Evolutionary conservation across 2,888 invertebrate species (phyloP).

Genomic region (Polyommatus iphigenia): DNA sequence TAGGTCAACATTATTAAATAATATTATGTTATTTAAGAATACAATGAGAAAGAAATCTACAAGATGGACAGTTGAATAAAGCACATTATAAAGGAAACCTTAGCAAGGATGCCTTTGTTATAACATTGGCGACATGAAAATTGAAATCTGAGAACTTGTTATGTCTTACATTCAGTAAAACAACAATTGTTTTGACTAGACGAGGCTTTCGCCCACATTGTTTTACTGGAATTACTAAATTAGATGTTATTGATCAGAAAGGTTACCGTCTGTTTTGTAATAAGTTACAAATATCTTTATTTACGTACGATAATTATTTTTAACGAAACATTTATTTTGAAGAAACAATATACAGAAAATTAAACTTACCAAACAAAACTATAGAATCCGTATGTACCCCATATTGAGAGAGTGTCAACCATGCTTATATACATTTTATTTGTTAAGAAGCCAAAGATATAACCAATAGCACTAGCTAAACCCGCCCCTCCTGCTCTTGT

Average conservation of each 20-base stretch:
- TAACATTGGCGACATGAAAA: neutral
- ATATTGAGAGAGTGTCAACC: conserved; percentile 81
- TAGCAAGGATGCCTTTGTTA: conserved; percentile 7
- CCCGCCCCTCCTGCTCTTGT: conserved; percentile 87
- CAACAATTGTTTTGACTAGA: conserved; percentile 12
- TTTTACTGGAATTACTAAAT: neutral
- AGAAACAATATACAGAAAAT: too few species aligned
- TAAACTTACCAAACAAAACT: conserved; percentile 74
- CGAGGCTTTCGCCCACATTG: neutral
- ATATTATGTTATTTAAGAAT: neutral
- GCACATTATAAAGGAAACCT: neutral
- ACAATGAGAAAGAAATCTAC: neutral
- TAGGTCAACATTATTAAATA: neutral
- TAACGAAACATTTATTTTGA: too few species aligned
- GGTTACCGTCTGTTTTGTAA: neutral
- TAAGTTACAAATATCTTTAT: neutral
- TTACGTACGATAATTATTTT: neutral
- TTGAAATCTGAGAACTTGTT: conserved; percentile 8
- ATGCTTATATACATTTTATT: conserved; percentile 87
- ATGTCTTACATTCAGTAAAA: neutral
- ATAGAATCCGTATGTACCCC: conserved; percentile 87
- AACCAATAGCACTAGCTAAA: conserved; percentile 85
- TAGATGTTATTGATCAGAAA: neutral
- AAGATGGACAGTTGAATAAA: neutral
- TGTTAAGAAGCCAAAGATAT: conserved; percentile 86